Base-by-base conservation (phyloP, 2,113 vertebrate genomes). In the Tragulus kanchil region DNA sequence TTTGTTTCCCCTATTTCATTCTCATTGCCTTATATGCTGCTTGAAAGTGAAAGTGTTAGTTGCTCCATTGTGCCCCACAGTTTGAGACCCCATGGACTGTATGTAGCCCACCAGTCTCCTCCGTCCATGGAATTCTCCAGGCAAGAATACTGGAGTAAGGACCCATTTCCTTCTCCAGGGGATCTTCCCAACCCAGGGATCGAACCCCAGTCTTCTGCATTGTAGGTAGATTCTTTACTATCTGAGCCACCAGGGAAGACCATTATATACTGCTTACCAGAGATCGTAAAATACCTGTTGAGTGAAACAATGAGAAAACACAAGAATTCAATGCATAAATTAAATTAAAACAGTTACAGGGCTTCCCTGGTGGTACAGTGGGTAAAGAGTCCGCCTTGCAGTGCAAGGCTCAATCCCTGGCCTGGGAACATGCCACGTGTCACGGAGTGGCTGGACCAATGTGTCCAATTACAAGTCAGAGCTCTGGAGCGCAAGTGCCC, bases 81-180 rank as follows among this genome's bases (percentile, higher is more conserved):
- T 69, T 2, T 36, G 17, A 3, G 2, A 69, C 65, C 16, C n/a
- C 19, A 17, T 69, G n/a, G 65, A 36, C 65, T 0, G 0, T 36
- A 69, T 0, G 0, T 36, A 69, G 65, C 4, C n/a, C 0, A 0
- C 17, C n/a, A 69, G n/a, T 15, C 4, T 45, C 69, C 36, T 5
- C 69, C 3, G 69, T 45, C 69, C 69, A 13, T 71, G 36, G 69
- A 21, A 45, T 71, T 25, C 69, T 73, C 10, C 10, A 45, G 69
- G 36, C 17, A 45, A 73, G 69, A 73, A 45, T 45, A 23, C 69
- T 45, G 21, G 19, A 73, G 36, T 13, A 36, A 36, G 13, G 11
- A 23, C 7, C 69, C 36, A 45, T 71, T 8, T 19, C 21, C 21
- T 73, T 11, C 21, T 45, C 69, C 69, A 71, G 36, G 21, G 69